Conservation (phyloP, 2,797 vertebrate genomes). For the Urocyon cinereoargenteus region DNA sequence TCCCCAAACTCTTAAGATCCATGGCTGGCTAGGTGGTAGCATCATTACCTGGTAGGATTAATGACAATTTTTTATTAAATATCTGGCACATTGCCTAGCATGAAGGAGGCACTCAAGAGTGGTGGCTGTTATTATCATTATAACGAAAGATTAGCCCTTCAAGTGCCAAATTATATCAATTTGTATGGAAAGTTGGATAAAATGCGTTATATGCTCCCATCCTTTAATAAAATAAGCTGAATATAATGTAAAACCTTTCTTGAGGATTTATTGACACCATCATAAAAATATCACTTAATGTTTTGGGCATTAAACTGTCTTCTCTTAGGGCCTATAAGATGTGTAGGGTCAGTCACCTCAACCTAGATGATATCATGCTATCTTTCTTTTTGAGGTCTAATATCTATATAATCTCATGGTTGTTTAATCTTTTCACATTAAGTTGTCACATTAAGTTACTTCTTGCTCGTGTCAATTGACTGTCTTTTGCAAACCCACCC, state of each 20-base stretch:
- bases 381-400: slow-evolving; percentile 24
- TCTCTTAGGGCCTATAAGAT: neutral
- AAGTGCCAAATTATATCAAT: slow-evolving; percentile 33
- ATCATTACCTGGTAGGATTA: slow-evolving; percentile 50
- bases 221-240: slow-evolving; percentile 47
- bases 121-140: slow-evolving; percentile 48
- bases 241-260: slow-evolving; percentile 1
- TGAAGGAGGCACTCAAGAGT: neutral
- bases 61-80: slow-evolving; percentile 53
- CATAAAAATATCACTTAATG: slow-evolving; percentile 26
- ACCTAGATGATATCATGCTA: neutral
- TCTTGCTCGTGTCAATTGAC: neutral
- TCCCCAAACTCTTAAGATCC: neutral
- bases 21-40: neutral
- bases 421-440: slow-evolving; percentile 17
- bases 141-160: slow-evolving; percentile 7
- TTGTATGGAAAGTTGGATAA: slow-evolving; percentile 39
- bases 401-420: neutral
- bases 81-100: slow-evolving; percentile 27
- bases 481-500: neutral
- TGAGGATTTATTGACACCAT: slow-evolving; percentile 32
- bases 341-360: neutral
- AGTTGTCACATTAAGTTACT: neutral
- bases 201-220: neutral
- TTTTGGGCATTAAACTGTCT: neutral